phyloP scores from a whole-genome alignment of 2,888 invertebrate species.

The Stenotaenia linearis region DNA sequence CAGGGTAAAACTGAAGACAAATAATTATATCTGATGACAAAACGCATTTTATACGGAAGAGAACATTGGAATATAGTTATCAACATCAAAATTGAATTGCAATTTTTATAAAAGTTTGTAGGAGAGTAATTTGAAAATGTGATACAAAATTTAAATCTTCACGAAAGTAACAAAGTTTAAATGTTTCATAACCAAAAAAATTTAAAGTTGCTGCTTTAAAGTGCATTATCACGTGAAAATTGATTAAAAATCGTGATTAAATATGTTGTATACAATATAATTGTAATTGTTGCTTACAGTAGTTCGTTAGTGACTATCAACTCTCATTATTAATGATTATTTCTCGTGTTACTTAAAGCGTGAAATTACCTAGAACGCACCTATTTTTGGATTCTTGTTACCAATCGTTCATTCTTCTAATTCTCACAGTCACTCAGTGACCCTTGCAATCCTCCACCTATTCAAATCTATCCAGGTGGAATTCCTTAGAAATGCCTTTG shows the following conservation, averaged over 20 bases:
- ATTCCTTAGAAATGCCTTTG: not conserved
- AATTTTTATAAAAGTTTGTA: not conserved
- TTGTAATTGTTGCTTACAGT: no score
- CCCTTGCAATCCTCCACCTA: not conserved
- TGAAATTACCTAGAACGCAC: not conserved
- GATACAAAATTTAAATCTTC: no score
- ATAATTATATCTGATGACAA: constrained; percentile 3
- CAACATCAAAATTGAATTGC: not conserved
- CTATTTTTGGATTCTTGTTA: constrained; percentile 1
- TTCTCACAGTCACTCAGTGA: not conserved
- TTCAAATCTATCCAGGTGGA: not conserved
- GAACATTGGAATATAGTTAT: not conserved
- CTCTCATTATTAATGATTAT: no score
- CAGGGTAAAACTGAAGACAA: constrained; percentile 11
- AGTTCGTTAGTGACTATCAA: no score
- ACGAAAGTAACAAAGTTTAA: no score
- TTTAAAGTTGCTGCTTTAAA: no score
- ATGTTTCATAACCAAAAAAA: no score
- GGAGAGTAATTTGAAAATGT: no score
- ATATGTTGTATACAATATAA: no score
- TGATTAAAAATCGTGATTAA: no score
- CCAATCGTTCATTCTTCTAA: not conserved
- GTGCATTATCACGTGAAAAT: no score
- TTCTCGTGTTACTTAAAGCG: no score
- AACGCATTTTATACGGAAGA: not conserved